Evolutionary conservation across 1,140 invertebrate genomes (phyloP), one percentile per base, ranked within the genome.

Genomic region (Cotesia glomerata): DNA sequence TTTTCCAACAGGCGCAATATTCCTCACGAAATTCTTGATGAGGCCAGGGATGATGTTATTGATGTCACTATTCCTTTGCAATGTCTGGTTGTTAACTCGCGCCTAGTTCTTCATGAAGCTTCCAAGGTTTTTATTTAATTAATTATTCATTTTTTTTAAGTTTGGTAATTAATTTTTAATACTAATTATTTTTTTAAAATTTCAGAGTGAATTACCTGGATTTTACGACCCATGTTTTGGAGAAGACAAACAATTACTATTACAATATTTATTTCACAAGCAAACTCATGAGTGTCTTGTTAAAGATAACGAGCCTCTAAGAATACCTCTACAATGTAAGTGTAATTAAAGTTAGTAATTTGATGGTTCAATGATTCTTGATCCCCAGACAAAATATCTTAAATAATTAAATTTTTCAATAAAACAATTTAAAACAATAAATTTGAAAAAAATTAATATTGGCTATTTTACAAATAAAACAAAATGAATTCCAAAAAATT

Each of bases 161-260:
- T 62, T 56, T 16, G 18, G 14, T 73, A 69, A 69, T 70, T 62
- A 72, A 65, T 72, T 34, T 45, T n/a, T 26, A 67, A 51, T 36
- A 68, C 36, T 69, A 63, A 51, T 63, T 18, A n/a, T 3, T 39
- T 65, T 63, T 39, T 18, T 26, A 26, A 26, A 26, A 26, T 90
- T 91, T 58, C 85, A 99, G 97, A 93, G 93, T 82, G 94, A 98
- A 82, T 86, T 99, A 64, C 95, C 97, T 45, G 98, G 98, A 34
- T 99, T 99, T 86, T 99, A 95, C 86, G 98, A 99, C 86, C 96
- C 97, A 0, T 96, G 95, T 81, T 90, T 97, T 14, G 96, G 97
- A 3, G 96, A 98, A 76, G 93, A 95, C 5, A 99, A 99, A 85
- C 91, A 91, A 73, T 86, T 99, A 32, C 91, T 92, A 49, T 90